Percentiles rank a stretch among this genome's conserved stretches.
Evolutionary conservation across 2,888 invertebrate genomes (phyloP).

Genomic region (Drosophila limbata): DNA sequence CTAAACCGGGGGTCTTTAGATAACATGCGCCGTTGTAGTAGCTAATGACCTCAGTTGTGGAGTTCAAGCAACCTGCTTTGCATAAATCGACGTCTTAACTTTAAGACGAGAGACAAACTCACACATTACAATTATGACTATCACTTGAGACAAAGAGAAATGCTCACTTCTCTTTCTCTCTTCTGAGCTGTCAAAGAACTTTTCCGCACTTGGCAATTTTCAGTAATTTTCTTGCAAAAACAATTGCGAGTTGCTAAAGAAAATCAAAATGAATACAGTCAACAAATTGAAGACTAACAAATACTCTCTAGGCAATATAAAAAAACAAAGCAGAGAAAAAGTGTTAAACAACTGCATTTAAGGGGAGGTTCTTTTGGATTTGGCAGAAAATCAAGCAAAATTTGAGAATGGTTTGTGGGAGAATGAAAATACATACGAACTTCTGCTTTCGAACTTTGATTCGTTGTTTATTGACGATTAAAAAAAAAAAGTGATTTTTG

Average conservation of each 20-base stretch:
- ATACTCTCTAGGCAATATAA: conserved; percentile 15
- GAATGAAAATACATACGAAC: too few relatives aligned
- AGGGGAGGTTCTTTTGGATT: too few relatives aligned
- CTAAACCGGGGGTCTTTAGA: conserved; percentile 37
- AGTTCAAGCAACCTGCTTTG: conserved; percentile 76
- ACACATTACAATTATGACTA: conserved; percentile 72
- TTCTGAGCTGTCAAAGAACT: conserved; percentile 58
- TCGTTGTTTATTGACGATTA: too few relatives aligned
- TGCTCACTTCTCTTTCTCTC: background rate
- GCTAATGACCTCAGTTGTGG: conserved; percentile 38
- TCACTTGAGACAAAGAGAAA: conserved; percentile 60
- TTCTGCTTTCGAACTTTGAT: too few relatives aligned
- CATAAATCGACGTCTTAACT: conserved; percentile 62
- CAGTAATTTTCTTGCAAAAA: conserved; percentile 72
- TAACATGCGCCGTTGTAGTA: conserved; percentile 47
- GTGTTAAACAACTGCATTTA: background rate
- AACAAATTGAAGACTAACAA: background rate
- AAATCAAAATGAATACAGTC: conserved; percentile 14
- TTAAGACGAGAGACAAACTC: conserved; percentile 24
- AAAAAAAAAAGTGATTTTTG: too few relatives aligned
- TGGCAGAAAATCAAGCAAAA: too few relatives aligned
- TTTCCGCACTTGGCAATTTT: conserved; percentile 75
- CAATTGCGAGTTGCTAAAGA: conserved; percentile 48
- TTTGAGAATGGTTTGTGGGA: too few relatives aligned
- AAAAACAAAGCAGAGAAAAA: background rate